phyloP scores from a whole-genome alignment of 2,888 invertebrate genomes.

The Caradrina kadenii region DNA sequence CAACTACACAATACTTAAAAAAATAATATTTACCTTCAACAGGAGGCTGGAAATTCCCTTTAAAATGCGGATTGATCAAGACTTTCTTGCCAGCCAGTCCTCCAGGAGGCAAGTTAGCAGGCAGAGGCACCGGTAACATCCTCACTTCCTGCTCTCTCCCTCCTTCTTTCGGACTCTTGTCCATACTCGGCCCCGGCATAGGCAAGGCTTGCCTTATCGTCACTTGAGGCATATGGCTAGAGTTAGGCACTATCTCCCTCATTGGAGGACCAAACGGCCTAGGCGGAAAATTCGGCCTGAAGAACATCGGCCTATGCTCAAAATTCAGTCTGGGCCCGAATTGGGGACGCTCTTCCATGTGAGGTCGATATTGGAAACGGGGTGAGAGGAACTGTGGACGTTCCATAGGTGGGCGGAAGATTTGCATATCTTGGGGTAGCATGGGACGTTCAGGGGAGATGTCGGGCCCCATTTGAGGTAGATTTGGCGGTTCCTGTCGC shows the following conservation, averaged over 20 bases:
- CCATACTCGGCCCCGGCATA: conserved; percentile 47
- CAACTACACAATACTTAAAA: not conserved
- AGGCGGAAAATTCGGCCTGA: conserved; percentile 69
- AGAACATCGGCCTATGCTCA: conserved; percentile 74
- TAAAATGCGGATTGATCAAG: conserved; percentile 93
- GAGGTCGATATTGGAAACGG: conserved; percentile 70
- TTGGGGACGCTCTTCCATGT: conserved; percentile 69
- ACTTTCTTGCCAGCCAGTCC: conserved; percentile 91
- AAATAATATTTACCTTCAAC: conserved; percentile 84
- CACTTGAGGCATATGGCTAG: conserved; percentile 79
- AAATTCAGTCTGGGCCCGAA: conserved; percentile 69
- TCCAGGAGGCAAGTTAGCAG: conserved; percentile 76
- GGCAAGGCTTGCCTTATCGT: conserved; percentile 77
- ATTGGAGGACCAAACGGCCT: conserved; percentile 73
- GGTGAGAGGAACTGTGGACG: conserved; percentile 64
- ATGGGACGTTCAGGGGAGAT: conserved; percentile 72
- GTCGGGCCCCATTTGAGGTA: conserved; percentile 67
- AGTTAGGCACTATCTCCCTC: conserved; percentile 75
- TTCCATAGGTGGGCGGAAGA: conserved; percentile 67
- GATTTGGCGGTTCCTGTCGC: conserved; percentile 37
- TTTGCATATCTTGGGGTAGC: conserved; percentile 65
- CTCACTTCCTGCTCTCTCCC: conserved; percentile 81
- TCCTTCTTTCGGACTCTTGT: conserved; percentile 49
- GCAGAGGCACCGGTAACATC: conserved; percentile 83
- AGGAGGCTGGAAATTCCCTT: conserved; percentile 90